Evolutionary conservation across 1,140 invertebrate species (phyloP).

Genomic region (Belonocnema kinseyi): DNA sequence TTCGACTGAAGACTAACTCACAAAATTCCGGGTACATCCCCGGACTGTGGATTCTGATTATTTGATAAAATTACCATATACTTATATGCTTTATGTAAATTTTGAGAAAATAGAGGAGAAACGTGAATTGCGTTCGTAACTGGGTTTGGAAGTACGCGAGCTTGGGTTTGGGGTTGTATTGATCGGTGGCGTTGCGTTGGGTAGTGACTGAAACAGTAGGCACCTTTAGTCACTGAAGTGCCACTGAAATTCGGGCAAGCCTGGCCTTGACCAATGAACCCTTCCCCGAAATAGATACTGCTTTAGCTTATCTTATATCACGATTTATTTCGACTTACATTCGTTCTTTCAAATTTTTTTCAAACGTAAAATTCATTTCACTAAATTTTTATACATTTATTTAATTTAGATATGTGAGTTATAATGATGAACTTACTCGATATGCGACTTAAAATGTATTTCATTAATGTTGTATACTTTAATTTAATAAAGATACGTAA

Average conservation of each 20-base stretch:
- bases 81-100: slow-evolving; percentile 15
- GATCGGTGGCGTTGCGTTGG: slow-evolving; percentile 64
- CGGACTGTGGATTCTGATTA: slow-evolving; percentile 13
- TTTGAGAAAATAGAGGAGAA: slow-evolving; percentile 27
- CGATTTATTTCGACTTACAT: background rate
- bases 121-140: slow-evolving; percentile 47
- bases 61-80: slow-evolving; percentile 29
- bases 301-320: slow-evolving; percentile 5
- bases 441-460: too few species aligned
- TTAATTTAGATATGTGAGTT: too few species aligned
- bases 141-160: slow-evolving; percentile 65
- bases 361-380: too few species aligned
- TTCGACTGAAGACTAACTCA: background rate
- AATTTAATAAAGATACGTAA: too few species aligned
- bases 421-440: too few species aligned
- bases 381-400: too few species aligned
- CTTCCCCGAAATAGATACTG: slow-evolving; percentile 14
- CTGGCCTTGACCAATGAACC: slow-evolving; percentile 36
- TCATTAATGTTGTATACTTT: too few species aligned
- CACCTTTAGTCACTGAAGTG: slow-evolving; percentile 49
- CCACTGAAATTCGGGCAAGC: slow-evolving; percentile 44
- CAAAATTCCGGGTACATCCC: background rate
- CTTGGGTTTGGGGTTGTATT: slow-evolving; percentile 68
- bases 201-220: slow-evolving; percentile 56
- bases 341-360: background rate